phyloP scores from a whole-genome alignment of 1,140 invertebrate species.

The Aphis craccivora region DNA sequence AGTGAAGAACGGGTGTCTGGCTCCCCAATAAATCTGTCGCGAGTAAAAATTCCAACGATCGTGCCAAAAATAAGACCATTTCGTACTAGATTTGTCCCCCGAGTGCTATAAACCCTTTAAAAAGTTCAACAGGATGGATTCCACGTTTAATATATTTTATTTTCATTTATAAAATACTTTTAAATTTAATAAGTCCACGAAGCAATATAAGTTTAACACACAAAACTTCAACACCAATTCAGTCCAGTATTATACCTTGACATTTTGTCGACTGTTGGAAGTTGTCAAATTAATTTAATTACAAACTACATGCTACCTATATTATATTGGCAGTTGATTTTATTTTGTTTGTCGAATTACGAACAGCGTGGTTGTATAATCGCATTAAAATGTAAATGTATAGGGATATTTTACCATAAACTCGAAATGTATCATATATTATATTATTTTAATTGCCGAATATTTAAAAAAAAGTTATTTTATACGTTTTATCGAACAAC shows the following conservation, averaged over 20 bases:
- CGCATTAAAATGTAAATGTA: not conserved
- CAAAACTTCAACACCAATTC: not conserved
- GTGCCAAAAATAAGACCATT: slow-evolving; percentile 51
- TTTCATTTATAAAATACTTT: not conserved
- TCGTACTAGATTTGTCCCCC: slow-evolving; percentile 34
- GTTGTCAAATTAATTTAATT: not conserved
- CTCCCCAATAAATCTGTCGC: slow-evolving; percentile 51
- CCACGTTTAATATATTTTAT: not conserved
- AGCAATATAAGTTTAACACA: not conserved
- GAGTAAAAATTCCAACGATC: slow-evolving; percentile 35
- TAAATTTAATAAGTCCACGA: not conserved
- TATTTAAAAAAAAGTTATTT: not conserved
- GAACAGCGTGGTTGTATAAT: not conserved
- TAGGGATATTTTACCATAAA: not conserved
- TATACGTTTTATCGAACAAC: not conserved
- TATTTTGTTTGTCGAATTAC: not conserved
- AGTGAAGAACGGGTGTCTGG: slow-evolving; percentile 35
- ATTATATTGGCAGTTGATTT: not conserved
- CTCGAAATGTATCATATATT: not conserved
- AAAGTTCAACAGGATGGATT: not conserved
- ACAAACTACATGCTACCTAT: not conserved
- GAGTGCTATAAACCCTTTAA: not conserved
- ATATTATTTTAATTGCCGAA: not conserved
- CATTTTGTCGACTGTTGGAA: not conserved
- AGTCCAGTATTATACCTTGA: not conserved